Evolutionary conservation across 1,140 invertebrate species (phyloP).

Genomic region (Argopecten irradians): DNA sequence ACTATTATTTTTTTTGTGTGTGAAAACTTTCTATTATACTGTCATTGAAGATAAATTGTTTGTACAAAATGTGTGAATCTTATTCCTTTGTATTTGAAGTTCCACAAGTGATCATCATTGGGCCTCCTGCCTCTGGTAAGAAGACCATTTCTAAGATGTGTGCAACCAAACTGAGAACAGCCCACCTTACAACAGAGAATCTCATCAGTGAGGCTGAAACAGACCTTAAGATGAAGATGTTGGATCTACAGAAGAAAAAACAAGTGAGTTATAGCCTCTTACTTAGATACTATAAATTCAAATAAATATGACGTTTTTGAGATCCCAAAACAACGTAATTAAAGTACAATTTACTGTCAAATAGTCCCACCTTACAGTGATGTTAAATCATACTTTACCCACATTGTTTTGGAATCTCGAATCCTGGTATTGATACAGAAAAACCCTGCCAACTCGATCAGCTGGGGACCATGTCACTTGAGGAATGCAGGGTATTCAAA

Average conservation of each 20-base stretch:
- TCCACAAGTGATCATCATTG: slow-evolving; percentile 75
- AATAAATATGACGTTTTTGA: too few species aligned
- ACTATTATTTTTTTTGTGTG: neutral
- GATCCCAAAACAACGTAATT: too few species aligned
- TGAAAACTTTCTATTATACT: neutral
- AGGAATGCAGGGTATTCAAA: too few species aligned
- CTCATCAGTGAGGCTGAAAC: slow-evolving; percentile 70
- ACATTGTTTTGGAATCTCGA: too few species aligned
- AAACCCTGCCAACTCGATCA: too few species aligned
- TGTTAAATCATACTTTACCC: too few species aligned
- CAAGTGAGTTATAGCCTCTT: slow-evolving; percentile 47
- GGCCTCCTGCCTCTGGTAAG: slow-evolving; percentile 76
- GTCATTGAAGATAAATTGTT: neutral
- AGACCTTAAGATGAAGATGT: slow-evolving; percentile 62
- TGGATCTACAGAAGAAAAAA: slow-evolving; percentile 60
- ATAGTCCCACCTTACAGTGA: too few species aligned
- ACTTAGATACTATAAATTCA: too few species aligned
- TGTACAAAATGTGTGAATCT: neutral
- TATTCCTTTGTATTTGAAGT: slow-evolving; percentile 61
- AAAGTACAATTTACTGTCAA: too few species aligned
- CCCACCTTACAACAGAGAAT: slow-evolving; percentile 70
- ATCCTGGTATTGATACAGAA: too few species aligned
- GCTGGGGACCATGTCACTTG: too few species aligned
- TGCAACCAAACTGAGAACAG: slow-evolving; percentile 67
- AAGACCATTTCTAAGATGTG: slow-evolving; percentile 74